These are phyloP conservation scores for Mesopsocus fuscifrons DNA, from an alignment of 2,888 invertebrate species.

Conservation along the genomic window DNA sequence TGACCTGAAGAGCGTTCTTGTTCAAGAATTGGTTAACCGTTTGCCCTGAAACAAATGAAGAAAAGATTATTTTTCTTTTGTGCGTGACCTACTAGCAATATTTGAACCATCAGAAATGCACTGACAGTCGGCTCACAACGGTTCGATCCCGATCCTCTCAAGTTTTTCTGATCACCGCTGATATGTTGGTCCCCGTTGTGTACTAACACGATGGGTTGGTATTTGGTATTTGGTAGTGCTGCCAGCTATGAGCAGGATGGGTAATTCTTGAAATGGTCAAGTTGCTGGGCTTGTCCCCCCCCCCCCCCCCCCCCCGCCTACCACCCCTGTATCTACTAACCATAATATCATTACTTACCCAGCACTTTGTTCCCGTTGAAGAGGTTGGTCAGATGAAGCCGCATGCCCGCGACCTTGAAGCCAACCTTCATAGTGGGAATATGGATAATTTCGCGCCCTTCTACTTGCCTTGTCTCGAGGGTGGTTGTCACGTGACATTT, in stretches of 20 bases:
- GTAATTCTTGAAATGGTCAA: no score
- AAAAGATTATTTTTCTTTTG: constrained; percentile 5
- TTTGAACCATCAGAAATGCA: background rate
- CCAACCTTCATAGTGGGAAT: constrained; percentile 35
- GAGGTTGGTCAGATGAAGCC: constrained; percentile 34
- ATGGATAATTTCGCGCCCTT: constrained; percentile 26
- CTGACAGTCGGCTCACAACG: no score
- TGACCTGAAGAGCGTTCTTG: constrained; percentile 36
- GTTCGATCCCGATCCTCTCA: no score
- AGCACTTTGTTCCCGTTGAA: constrained; percentile 42
- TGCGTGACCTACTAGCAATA: constrained; percentile 8
- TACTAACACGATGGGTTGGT: no score
- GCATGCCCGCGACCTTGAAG: constrained; percentile 32
- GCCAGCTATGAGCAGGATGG: no score
- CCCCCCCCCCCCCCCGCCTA: no score
- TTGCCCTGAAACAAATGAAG: constrained; percentile 27
- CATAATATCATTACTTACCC: no score
- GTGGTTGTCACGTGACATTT: constrained; percentile 31
- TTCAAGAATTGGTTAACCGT: constrained; percentile 38
- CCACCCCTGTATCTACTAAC: no score
- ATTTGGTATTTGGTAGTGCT: no score
- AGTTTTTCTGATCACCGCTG: no score
- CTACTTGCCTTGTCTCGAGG: constrained; percentile 27
- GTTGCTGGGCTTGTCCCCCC: no score
- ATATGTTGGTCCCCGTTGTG: no score